These are phyloP conservation scores for Thereva nobilitata DNA, from an alignment of 2,888 invertebrate species.

Conservation along the genomic window DNA sequence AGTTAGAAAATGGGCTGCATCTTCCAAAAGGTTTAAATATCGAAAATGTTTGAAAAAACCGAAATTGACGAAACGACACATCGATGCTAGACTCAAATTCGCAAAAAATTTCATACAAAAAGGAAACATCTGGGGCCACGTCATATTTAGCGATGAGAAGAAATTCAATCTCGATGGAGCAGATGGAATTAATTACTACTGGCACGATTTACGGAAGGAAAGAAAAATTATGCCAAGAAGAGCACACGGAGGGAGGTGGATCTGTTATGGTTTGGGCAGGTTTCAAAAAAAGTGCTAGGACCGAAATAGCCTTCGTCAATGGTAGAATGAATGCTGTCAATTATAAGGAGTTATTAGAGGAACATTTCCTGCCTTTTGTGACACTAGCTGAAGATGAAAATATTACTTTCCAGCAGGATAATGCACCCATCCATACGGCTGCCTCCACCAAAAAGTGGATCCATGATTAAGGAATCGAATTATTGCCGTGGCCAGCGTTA, in stretches of 20 bases:
- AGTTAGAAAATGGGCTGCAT: conserved; percentile 7
- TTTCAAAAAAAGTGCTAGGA: conserved; percentile 23
- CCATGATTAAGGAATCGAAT: not conserved
- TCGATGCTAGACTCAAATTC: conserved; percentile 10
- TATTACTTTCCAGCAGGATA: conserved; percentile 19
- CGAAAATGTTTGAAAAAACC: conserved; percentile 18
- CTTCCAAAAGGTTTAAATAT: conserved; percentile 13
- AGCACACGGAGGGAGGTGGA: conserved; percentile 21
- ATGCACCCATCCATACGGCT: conserved; percentile 2
- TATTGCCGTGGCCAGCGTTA: conserved; percentile 1
- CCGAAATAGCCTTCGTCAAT: conserved; percentile 29
- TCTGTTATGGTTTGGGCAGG: conserved; percentile 38
- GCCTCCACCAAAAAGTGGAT: not conserved
- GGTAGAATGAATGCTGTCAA: conserved; percentile 5
- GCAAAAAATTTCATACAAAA: conserved; percentile 23
- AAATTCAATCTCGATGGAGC: conserved; percentile 38
- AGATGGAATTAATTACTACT: conserved; percentile 38
- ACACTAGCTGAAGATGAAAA: not conserved
- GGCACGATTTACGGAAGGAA: conserved; percentile 38
- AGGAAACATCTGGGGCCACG: conserved; percentile 1
- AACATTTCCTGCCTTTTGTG: conserved; percentile 2
- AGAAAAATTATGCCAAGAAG: conserved; percentile 22
- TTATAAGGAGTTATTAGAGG: conserved; percentile 4
- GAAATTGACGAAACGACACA: conserved; percentile 7
- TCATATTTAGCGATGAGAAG: conserved; percentile 33